Evolutionary conservation across 2,113 vertebrate genomes (phyloP), one percentile per base, ranked within the genome.

Genomic region (Platysteira castanea): DNA sequence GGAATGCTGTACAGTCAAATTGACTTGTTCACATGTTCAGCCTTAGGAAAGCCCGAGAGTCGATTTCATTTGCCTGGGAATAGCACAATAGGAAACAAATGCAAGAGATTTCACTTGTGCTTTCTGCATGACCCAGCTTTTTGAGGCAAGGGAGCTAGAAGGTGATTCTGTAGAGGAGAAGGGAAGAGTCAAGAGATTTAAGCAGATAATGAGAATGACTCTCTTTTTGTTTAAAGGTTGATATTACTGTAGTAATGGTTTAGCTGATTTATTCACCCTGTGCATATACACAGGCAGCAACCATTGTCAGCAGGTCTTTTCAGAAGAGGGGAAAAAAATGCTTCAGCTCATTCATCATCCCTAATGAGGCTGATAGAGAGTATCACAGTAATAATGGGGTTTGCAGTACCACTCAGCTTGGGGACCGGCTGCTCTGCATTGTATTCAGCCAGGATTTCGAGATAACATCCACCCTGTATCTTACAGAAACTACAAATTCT

Each of bases 281-380:
- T 26, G 50, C 30, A 60, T n/a, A 63, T 28, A 90, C 35, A 47
- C 75, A 59, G 63, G 52, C 87, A 94, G 75, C 67, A 90, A 57
- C 78, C 84, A 94, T 13, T 91, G 90, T 94, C 84, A 92, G 82
- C 2, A 1, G 54, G 39, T 74, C 73, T 81, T 87, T 95, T 87
- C 64, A 90, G 64, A 73, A 69, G 22, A 57, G 54, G 3, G 19
- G 11, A 9, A 71, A 67, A 83, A 59, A 94, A 67, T 10, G 78
- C 68, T 93, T 71, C 76, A 63, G 73, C 83, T 90, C 92, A 90
- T 92, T 94, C 90, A 93, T 78, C 84, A 59, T 87, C 74, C 79
- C 89, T 96, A 90, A 97, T 74, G 85, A 96, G 76, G 88, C 81
- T 92, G 90, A 87, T 77, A 56, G 41, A 70, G 73, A 94, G 71